phyloP scores from a whole-genome alignment of 2,888 invertebrate genomes.

The Eristalinus sepulchralis region DNA sequence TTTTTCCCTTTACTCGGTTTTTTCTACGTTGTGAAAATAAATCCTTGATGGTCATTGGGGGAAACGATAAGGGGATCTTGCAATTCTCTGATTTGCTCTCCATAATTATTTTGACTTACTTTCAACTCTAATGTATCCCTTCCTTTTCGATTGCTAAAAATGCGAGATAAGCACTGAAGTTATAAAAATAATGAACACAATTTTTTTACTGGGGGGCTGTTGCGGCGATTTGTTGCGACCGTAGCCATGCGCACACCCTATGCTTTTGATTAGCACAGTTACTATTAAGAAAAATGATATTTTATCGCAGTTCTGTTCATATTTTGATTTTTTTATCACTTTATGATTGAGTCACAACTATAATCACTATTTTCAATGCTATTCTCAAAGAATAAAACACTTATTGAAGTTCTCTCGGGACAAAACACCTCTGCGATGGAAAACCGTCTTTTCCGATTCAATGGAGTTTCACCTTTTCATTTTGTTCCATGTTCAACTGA shows the following conservation, averaged over 20 bases:
- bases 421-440: conserved; percentile 35
- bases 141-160: neutral
- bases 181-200: conserved; percentile 29
- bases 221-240: conserved; percentile 69
- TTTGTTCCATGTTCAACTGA: conserved; percentile 14
- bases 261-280: conserved; percentile 24
- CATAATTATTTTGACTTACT: neutral
- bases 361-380: neutral
- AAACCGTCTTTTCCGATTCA: conserved; percentile 34
- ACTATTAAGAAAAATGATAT: neutral
- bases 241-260: conserved; percentile 62
- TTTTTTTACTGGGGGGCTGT: conserved; percentile 49
- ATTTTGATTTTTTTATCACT: neutral
- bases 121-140: neutral
- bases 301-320: neutral
- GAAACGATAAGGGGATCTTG: neutral
- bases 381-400: neutral
- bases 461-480: conserved; percentile 48
- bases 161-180: neutral
- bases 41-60: neutral
- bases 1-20: neutral
- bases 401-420: conserved; percentile 10
- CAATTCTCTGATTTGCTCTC: neutral
- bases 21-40: conserved; percentile 16
- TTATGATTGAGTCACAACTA: neutral